Conservation (phyloP, 2,797 vertebrate species). For the Aselliscus stoliczkanus region DNA sequence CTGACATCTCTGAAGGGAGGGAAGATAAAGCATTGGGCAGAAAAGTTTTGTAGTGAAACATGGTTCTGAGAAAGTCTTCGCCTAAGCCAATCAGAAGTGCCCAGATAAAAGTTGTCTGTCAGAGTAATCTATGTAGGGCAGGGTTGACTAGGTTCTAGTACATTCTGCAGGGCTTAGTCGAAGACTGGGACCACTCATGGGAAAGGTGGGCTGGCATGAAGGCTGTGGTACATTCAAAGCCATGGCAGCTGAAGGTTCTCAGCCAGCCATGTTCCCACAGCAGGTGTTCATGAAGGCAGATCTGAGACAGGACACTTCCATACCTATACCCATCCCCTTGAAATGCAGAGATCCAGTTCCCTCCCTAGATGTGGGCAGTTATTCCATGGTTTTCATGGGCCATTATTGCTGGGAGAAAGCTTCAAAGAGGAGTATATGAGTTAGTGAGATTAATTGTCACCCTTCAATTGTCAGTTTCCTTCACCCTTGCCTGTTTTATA, state of each 20-base stretch:
- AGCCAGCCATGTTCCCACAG: neutral
- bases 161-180: fast-evolving
- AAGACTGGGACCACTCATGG: neutral
- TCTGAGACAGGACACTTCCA: too few relatives aligned
- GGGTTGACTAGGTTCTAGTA: neutral
- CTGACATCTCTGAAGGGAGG: neutral
- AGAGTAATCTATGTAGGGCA: fast-evolving
- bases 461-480: neutral
- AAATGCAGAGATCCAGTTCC: neutral
- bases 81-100: neutral
- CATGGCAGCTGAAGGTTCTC: neutral
- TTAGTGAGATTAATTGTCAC: neutral
- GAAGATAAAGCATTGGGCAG: neutral
- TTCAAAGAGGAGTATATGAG: neutral
- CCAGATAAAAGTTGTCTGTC: neutral
- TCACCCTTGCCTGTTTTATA: neutral
- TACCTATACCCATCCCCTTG: too few relatives aligned
- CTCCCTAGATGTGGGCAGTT: too few relatives aligned
- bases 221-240: neutral
- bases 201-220: neutral
- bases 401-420: neutral
- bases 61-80: neutral
- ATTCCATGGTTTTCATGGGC: neutral
- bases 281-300: neutral
- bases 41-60: neutral